A percentile compares a stretch with the other conserved stretches of the same genome.
These are phyloP conservation scores for Phenganax stokvisi DNA, from an alignment of 92 coral and sea anemone species.

Conservation along the genomic window DNA sequence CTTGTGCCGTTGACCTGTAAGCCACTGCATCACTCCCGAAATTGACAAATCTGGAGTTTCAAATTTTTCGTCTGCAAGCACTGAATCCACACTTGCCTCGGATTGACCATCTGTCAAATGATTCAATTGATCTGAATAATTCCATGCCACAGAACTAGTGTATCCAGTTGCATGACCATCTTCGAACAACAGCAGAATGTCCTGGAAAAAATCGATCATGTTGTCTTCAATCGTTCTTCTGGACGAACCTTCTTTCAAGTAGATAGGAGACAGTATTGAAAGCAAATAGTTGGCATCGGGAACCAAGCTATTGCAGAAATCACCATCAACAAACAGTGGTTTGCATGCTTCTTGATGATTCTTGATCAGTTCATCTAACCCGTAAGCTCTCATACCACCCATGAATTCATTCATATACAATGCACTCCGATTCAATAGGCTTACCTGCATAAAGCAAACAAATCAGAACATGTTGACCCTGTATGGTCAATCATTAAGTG, in stretches of 20 bases:
- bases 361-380: constrained; percentile 26
- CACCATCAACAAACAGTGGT: constrained; percentile 46
- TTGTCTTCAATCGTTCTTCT: constrained; percentile 40
- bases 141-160: constrained; percentile 44
- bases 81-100: neutral
- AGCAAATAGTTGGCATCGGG: constrained; percentile 47
- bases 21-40: constrained; percentile 47
- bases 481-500: too few species aligned
- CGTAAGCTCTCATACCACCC: constrained; percentile 33
- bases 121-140: constrained; percentile 26
- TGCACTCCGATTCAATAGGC: constrained; percentile 25
- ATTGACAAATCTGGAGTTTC: constrained; percentile 39
- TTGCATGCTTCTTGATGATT: constrained; percentile 37
- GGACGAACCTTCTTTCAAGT: constrained; percentile 39
- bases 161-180: constrained; percentile 42
- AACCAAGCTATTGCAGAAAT: constrained; percentile 21
- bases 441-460: neutral
- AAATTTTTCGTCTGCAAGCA: constrained; percentile 21
- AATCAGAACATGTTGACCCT: too few species aligned
- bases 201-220: constrained; percentile 48
- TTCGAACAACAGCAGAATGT: constrained; percentile 41
- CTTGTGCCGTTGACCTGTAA: constrained; percentile 46
- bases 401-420: constrained; percentile 33
- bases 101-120: neutral
- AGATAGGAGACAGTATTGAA: constrained; percentile 37